Evolutionary conservation across 1,140 invertebrate genomes (phyloP).

Genomic region (Pseudomyrmex flavicornis): DNA sequence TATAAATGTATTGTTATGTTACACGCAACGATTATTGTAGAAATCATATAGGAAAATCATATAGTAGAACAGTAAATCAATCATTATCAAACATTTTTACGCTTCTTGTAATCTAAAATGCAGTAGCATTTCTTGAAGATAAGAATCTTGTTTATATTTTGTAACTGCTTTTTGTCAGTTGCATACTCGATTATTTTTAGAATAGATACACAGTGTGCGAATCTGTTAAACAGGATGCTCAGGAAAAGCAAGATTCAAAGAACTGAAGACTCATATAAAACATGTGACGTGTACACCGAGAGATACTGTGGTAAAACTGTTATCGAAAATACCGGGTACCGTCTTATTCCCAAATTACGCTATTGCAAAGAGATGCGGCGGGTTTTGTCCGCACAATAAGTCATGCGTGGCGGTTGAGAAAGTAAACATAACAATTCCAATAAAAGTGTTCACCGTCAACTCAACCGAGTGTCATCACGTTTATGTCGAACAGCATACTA

Average conservation of each 20-base stretch:
- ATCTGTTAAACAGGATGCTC: constrained; percentile 49
- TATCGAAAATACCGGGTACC: constrained; percentile 40
- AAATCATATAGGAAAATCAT: too few relatives aligned
- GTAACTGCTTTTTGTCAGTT: neutral
- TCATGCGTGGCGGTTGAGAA: constrained; percentile 40
- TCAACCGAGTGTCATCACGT: constrained; percentile 28
- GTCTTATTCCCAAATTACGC: constrained; percentile 53
- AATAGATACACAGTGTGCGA: neutral
- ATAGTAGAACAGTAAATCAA: too few relatives aligned
- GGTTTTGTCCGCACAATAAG: constrained; percentile 45
- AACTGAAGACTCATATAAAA: constrained; percentile 19
- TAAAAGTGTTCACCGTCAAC: neutral
- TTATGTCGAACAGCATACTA: constrained; percentile 53
- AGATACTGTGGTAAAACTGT: constrained; percentile 37
- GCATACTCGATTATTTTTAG: too few relatives aligned
- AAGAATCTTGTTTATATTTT: neutral
- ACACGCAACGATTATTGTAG: too few relatives aligned
- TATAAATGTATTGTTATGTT: too few relatives aligned
- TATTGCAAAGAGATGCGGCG: constrained; percentile 54
- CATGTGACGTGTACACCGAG: constrained; percentile 56
- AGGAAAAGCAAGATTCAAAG: neutral
- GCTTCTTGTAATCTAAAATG: too few relatives aligned
- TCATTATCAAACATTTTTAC: too few relatives aligned
- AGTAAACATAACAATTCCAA: constrained; percentile 8
- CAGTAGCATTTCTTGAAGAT: too few relatives aligned